Percentiles rank a stretch among this genome's conserved stretches.
Evolutionary conservation across 2,113 vertebrate species (phyloP).

Genomic region (Reinhardtius hippoglossoides): DNA sequence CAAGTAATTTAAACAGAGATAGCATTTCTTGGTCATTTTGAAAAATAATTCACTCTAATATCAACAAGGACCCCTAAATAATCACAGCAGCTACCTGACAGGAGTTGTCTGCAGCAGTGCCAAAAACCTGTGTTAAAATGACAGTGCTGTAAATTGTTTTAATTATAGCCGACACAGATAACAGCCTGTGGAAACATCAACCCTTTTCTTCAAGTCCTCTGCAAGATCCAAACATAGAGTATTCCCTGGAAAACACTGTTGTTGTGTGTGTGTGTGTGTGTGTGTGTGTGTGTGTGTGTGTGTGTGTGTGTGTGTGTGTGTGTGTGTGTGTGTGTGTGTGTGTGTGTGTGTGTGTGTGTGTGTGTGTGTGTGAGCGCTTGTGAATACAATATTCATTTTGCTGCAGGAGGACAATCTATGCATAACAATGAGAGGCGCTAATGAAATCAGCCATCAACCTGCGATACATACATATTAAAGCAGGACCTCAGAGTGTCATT

Average conservation of each 20-base stretch:
- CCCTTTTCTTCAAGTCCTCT: constrained; percentile 70
- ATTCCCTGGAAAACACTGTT: constrained; percentile 79
- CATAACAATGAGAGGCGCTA: constrained; percentile 99
- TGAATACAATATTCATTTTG: constrained; percentile 99
- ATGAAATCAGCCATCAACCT: constrained; percentile 99
- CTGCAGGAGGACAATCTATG: constrained; percentile 99
- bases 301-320: constrained; percentile 37
- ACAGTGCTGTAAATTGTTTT: constrained; percentile 78
- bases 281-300: constrained; percentile 74
- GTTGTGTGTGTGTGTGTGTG: constrained; percentile 79
- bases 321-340: constrained; percentile 74
- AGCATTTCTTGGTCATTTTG: constrained; percentile 29
- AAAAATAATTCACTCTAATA: constrained; percentile 59
- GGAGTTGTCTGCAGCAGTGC: constrained; percentile 63
- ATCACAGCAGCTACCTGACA: constrained; percentile 68
- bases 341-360: constrained; percentile 73
- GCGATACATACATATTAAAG: constrained; percentile 99
- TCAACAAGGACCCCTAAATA: constrained; percentile 64
- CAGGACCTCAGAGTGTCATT: constrained; percentile 93
- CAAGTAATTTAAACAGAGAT: constrained; percentile 53
- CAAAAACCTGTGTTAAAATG: constrained; percentile 68
- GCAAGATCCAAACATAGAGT: constrained; percentile 78
- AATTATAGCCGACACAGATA: constrained; percentile 75
- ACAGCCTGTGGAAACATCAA: constrained; percentile 77
- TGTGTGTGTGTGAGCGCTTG: constrained; percentile 61